Evolutionary conservation across 2,113 vertebrate genomes (phyloP), one percentile per base, ranked within the genome.

Genomic region (Cromileptes altivelis): DNA sequence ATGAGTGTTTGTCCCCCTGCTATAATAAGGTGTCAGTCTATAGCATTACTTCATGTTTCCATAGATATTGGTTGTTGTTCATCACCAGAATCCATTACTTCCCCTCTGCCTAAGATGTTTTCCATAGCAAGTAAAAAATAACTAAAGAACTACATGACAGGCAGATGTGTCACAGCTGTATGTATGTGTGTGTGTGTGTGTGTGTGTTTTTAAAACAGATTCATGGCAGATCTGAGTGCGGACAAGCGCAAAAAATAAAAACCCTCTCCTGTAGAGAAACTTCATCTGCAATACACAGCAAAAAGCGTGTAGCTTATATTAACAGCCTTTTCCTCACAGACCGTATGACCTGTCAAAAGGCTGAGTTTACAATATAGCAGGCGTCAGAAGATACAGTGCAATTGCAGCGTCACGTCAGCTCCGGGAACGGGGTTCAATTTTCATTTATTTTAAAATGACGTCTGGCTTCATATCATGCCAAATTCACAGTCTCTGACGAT

Each of bases 361-460:
- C 57, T 56, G 85, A 64, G 57, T 84, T 89, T 81, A 81, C 69
- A 87, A 72, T 75, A 81, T 6, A 71, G 63, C 70, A 84, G 76
- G 71, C 80, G 42, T 79, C 84, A 85, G 42, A 0, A 87, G 88
- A 90, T 70, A 75, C 75, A 58, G 61, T 40, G 70, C 74, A 25
- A 80, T 50, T 58, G 73, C 64, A 52, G 70, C 63, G n/a, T 82
- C 67, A 10, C 15, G 80, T 89, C 85, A 70, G 64, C 74, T 60
- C 64, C 53, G 27, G 57, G 49, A 81, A 85, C 45, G 3, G 67
- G 42, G 52, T 79, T 90, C 80, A 81, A 53, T 85, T 90, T 78
- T 82, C 72, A 75, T 90, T 88, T 88, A 69, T 86, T 89, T 80
- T 63, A 85, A 88, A 86, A 82, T 69, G 69, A 88, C 70, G 72